Evolutionary conservation across 2,888 invertebrate genomes (phyloP), one percentile per base, ranked within the genome.

Genomic region (Hypolimnas misippus): DNA sequence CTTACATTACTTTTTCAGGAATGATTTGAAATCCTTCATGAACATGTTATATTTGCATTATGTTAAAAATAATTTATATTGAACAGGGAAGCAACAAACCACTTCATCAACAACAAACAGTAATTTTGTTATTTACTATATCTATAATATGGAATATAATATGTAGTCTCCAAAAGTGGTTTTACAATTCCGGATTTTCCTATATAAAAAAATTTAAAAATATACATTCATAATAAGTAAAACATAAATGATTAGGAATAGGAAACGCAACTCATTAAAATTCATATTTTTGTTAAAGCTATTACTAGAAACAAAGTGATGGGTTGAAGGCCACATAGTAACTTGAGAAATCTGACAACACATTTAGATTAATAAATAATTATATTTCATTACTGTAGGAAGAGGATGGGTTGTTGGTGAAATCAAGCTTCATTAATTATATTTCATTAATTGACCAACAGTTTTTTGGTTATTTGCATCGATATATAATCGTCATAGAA

Each of bases 391-490:
- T 35, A 31, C 52, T 16, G 21, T 58, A 59, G 62, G 65, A 62
- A 62, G 38, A 57, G 58, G 62, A 62, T 62, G 62, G 21, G 12
- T 42, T 31, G 14, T 53, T 35, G 44, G 65, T 62, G 65, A 58
- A 65, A 65, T 65, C 62, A 8, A 10, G 14, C 12, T 19, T 38
- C 8, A 49, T 54, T 54, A 35, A 38, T 49, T 29, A 14, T 29
- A 6, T 7, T 6, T 25, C 14, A 14, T 14, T 29, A 21, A n/a
- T n/a, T 3, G 0, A 12, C 35, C 5, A 42, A 42, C 16, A 17
- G 16, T 42, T 17, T 42, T 7, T 42, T 17, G 8, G 42, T 40
- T 40, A n/a, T 14, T 40, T 40, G 8, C 16, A 42, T 17, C 5
- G 14, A 40, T 16, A 7, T 42, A 42, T 42, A 42, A 35, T 12